Evolutionary conservation across 2,888 invertebrate genomes (phyloP), one percentile per base, ranked within the genome.

Genomic region (Synanthedon formicaeformis): DNA sequence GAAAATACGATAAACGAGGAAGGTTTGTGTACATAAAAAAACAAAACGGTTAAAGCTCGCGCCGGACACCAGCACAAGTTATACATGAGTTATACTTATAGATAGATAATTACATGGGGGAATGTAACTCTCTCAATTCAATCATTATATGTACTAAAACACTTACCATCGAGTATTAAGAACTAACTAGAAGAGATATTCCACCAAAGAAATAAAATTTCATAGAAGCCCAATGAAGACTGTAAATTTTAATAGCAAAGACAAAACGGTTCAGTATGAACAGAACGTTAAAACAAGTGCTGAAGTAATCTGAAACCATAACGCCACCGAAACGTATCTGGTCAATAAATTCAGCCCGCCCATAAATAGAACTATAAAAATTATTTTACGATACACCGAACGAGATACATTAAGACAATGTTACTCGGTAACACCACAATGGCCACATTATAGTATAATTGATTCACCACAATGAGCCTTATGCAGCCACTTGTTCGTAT

Each of bases 301-400:
- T 34, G 34, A 34, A 34, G 81, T 77, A 76, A 79, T 67, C 67
- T 67, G 67, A 78, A 73, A 75, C 78, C 74, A 66, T 71, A 67
- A 67, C 65, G 80, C 84, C 77, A 76, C 79, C 75, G 80, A 73
- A 78, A 81, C 74, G 75, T 81, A 83, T 81, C 84, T 81, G 78
- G 70, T 69, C 78, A 78, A 82, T 83, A 82, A 83, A 84, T 82
- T 78, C 61, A 73, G 72, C 67, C 64, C 67, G 58, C 62, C 76
- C 78, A 73, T 86, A 86, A 85, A 86, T 85, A 83, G 82, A 81
- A 75, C 80, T 77, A 83, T 85, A 84, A 85, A 84, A 84, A 82
- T 66, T 82, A 82, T 78, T 79, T 82, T 76, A 81, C 78, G 84
- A 78, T 82, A 76, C 76, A 74, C 75, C 75, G 66, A 76, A 75